Evolutionary conservation across 2,113 vertebrate genomes (phyloP), one percentile per base, ranked within the genome.

Genomic region (zebrafish (Danio rerio)): DNA sequence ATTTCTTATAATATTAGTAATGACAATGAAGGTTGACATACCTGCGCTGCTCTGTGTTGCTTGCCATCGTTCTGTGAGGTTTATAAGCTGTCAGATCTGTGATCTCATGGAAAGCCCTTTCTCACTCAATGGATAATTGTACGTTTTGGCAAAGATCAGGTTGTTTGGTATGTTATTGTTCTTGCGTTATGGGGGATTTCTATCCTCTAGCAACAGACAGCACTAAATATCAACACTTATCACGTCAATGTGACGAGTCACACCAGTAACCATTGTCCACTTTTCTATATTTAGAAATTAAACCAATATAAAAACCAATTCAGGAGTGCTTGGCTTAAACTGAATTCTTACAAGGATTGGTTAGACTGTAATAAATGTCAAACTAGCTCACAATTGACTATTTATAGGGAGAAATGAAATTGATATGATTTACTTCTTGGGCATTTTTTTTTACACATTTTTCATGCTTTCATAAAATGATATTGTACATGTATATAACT

Each of bases 111-210:
- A 42, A 74, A 74, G 52, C 52, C 9, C n/a, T 69, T 7, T 20
- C 43, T 49, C 8, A 20, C 45, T 3, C 1, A 6, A 10, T 70
- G 6, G 6, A 20, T 50, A 50, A 70, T 70, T 70, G 11, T 70
- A 50, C 0, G 10, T 74, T 55, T 73, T 2, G 3, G 11, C n/a
- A 8, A 42, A 21, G 13, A 0, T 40, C 0, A 0, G 20, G 9
- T 73, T 56, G 52, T 74, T 74, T 74, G 50, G 2, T 3, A 63
- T 63, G 18, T 8, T 13, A 70, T 70, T 50, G 68, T 70, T 70
- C 45, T 70, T 50, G 2, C 12, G 45, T 20, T 4, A 13, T 10
- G 11, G 12, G 6, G 13, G 45, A 49, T 70, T 49, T 50, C 45
- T 3, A 6, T 4, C 47, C 47, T 70, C 47, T 70, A 52, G 68